A percentile compares a stretch with the other conserved stretches of the same genome.
Evolutionary conservation across 2,888 invertebrate genomes (phyloP).

Genomic region (Teinopalpus imperialis): DNA sequence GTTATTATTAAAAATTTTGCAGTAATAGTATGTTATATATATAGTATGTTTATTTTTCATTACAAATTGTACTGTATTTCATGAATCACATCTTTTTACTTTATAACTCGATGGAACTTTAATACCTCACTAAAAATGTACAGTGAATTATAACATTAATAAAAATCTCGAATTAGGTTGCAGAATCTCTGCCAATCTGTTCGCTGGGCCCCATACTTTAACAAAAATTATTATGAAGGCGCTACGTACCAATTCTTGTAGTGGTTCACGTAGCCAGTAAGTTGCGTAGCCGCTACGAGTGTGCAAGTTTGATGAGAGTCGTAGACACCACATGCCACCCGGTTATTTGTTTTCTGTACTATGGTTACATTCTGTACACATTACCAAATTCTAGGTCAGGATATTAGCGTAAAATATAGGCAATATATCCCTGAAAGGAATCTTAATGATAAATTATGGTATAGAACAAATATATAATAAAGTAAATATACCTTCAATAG

Average conservation of each 20-base stretch:
- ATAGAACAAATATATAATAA: too few species aligned
- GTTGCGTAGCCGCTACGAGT: slow-evolving; percentile 39
- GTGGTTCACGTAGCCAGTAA: slow-evolving; percentile 38
- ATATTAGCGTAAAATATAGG: slow-evolving; percentile 19
- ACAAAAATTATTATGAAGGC: slow-evolving; percentile 21
- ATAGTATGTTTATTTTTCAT: too few species aligned
- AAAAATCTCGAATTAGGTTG: slow-evolving; percentile 23
- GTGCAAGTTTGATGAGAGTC: slow-evolving; percentile 73
- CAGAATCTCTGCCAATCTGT: slow-evolving; percentile 6
- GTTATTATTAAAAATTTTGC: too few species aligned
- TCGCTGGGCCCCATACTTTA: slow-evolving; percentile 23
- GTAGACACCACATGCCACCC: slow-evolving; percentile 59
- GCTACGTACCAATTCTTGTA: slow-evolving; percentile 36
- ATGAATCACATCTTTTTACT: too few species aligned
- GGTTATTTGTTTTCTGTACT: slow-evolving; percentile 56
- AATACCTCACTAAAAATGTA: too few species aligned
- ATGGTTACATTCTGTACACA: slow-evolving; percentile 19
- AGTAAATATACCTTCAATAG: too few species aligned
- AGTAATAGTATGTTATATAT: too few species aligned
- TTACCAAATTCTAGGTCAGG: slow-evolving; percentile 1
- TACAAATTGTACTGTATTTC: too few species aligned
- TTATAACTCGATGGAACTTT: too few species aligned
- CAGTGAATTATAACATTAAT: too few species aligned
- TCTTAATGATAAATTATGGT: too few species aligned
- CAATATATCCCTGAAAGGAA: too few species aligned